Base-by-base conservation (phyloP, 2,888 invertebrate species). In the Leptopterna dolabrata region DNA sequence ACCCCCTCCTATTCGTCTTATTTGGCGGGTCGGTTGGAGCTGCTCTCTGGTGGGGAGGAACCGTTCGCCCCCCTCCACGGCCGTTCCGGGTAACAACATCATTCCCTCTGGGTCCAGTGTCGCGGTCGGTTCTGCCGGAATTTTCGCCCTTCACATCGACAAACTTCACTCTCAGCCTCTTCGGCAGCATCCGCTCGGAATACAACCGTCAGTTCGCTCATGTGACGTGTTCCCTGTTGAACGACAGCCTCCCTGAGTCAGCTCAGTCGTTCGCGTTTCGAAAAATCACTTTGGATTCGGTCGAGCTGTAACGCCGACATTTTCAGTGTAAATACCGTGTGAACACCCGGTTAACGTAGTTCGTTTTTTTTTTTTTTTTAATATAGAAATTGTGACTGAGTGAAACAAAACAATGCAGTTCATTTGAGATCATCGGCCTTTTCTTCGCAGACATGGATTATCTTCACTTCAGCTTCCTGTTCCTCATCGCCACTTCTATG, bases 21-120 rank as follows among this genome's bases (percentile, higher is more conserved):
- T n/a, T n/a, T n/a, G 71, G 29, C 11, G 36, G 71, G 9, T 43
- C 76, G 43, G 78, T 43, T 41, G 45, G 45, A 43, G 78, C 19
- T 2, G 45, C 45, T 19, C 63, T 13, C 19, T 19, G 14, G 55
- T 55, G 55, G 55, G 16, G 55, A 19, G 55, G 55, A 19, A 4
- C 55, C 24, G 76, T 76, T 76, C 76, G 7, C 71, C 83, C 83
- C 83, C 63, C 81, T 41, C 83, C 43, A 7, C 83, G 29, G 24
- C 51, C 41, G 36, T 11, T 19, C 76, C 45, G 29, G 29, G 71
- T 47, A 85, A 85, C 85, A 85, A 73, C 85, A 85, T 85, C 85
- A 85, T 85, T 85, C 85, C 85, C 85, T 43, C 85, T 85, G 85
- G 85, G 85, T 85, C 85, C 47, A 73, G 85, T 85, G 73, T 14